These are phyloP conservation scores for Dendronephthya gigantea DNA, from an alignment of 64 coral and sea anemone species.

Conservation along the genomic window DNA sequence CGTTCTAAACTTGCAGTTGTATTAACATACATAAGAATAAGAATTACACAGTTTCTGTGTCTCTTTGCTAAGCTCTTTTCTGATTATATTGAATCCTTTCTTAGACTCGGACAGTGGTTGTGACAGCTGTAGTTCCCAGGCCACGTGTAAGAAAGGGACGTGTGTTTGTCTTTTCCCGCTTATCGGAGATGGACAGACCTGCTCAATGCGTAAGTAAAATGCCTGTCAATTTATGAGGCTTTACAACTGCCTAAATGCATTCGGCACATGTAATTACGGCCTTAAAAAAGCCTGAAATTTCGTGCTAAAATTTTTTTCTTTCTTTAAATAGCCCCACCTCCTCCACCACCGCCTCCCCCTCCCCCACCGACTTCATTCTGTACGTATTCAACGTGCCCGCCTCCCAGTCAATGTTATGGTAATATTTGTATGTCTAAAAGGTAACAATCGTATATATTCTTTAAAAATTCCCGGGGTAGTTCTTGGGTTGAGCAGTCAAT, in stretches of 20 bases:
- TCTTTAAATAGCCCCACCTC: neutral
- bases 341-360: neutral
- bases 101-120: neutral
- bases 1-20: no score
- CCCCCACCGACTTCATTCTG: neutral
- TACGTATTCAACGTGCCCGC: neutral
- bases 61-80: no score
- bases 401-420: conserved; percentile 4
- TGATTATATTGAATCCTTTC: neutral
- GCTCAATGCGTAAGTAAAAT: neutral
- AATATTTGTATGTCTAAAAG: neutral
- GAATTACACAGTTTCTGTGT: no score
- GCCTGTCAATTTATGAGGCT: neutral
- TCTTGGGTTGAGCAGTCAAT: no score
- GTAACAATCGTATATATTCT: neutral
- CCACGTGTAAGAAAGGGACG: neutral
- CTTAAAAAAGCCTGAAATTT: no score
- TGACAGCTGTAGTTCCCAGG: conserved; percentile 7
- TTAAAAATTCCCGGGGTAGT: no score
- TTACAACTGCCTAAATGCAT: no score
- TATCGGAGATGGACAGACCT: neutral
- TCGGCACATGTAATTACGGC: no score
- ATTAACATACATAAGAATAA: no score
- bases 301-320: no score
- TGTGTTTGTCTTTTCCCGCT: neutral